Evolutionary conservation across 2,888 invertebrate species (phyloP), one percentile per base, ranked within the genome.

Genomic region (Cheilosia vernalis): DNA sequence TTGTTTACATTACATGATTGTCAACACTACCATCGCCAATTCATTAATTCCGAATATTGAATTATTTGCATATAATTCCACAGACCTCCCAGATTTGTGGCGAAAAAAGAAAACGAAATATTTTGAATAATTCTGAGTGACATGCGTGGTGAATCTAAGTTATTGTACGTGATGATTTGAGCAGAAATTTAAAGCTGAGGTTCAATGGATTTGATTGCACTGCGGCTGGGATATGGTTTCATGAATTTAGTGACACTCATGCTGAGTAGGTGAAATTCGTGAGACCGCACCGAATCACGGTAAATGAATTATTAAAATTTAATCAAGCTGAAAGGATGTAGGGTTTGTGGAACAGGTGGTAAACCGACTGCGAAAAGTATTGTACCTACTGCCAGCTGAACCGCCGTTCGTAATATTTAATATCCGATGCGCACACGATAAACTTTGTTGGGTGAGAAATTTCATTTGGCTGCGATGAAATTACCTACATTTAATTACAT

Each of bases 241-340:
- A 30, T 10, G 17, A 15, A 27, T 27, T 27, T 7, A 17, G 13
- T 7, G 15, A 27, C 27, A 40, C 17, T 24, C 19, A 42, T 6
- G 4, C 3, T 5, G 42, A 13, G 17, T 2, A 13, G 15, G 42
- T 24, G 7, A 6, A 51, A 19, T 27, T 6, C 13, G 15, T 4
- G 30, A 55, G 30, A 30, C 21, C 64, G 19, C 51, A 9, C 3
- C 37, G 37, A 66, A 66, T 66, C 37, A 40, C 51, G 13, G 27
- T 44, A 42, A 44, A 51, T 55, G 27, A 44, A 55, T 55, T 67
- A 67, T 67, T 55, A 55, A 55, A 21, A 55, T 44, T 55, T 67
- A 42, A 55, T 67, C 55, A 19, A 13, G 17, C 27, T 55, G 30
- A 55, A 67, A 67, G 42, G 66, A 66, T 53, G 27, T 66, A 49